Evolutionary conservation across 2,797 vertebrate species (phyloP).

Genomic region (Erethizon dorsatum): DNA sequence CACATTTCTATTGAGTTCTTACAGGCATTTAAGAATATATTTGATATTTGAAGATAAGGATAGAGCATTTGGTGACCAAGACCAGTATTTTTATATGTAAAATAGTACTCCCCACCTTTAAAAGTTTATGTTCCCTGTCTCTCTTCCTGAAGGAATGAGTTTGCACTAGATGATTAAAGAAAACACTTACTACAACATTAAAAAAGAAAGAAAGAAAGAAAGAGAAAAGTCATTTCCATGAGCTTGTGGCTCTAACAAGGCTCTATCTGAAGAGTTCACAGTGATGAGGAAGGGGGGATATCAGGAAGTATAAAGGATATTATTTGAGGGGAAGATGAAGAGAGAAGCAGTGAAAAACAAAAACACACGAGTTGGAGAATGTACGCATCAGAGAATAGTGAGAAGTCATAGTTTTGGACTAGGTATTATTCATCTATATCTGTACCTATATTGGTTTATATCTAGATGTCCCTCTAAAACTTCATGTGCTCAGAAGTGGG

Average conservation of each 20-base stretch:
- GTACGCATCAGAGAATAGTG: slow-evolving; percentile 24
- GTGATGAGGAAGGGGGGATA: neutral
- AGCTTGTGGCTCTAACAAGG: neutral
- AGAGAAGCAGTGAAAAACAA: slow-evolving; percentile 9
- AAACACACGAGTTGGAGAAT: neutral
- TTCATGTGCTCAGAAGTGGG: neutral
- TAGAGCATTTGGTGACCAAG: neutral
- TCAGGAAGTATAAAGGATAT: neutral
- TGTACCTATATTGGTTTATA: neutral
- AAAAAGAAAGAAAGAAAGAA: neutral
- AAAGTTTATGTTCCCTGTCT: neutral
- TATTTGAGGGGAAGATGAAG: neutral
- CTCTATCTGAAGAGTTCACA: neutral
- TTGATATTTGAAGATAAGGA: neutral
- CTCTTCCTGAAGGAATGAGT: neutral
- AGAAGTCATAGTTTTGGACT: neutral
- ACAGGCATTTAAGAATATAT: neutral
- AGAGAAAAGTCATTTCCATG: neutral
- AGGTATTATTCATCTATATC: neutral
- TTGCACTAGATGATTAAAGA: neutral
- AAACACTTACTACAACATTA: neutral
- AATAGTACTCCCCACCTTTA: neutral
- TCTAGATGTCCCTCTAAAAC: neutral
- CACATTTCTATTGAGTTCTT: slow-evolving; percentile 24
- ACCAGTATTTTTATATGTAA: slow-evolving; percentile 2